A percentile compares a stretch with the other conserved stretches of the same genome.
These are phyloP conservation scores for Papilio machaon DNA, from an alignment of 1,140 invertebrate species.

Conservation along the genomic window DNA sequence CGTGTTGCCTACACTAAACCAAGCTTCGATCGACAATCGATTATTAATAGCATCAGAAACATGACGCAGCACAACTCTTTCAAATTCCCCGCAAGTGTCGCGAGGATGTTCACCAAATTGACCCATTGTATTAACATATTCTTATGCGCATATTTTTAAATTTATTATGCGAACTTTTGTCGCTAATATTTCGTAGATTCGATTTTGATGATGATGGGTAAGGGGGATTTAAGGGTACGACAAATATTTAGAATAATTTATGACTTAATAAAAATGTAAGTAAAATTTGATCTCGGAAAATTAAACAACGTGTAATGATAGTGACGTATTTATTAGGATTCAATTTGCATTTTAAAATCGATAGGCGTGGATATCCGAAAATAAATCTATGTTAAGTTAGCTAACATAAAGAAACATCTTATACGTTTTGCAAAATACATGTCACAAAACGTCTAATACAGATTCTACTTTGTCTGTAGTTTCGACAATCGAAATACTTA, in stretches of 20 bases:
- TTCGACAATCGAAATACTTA: too few species aligned
- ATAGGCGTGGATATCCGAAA: too few species aligned
- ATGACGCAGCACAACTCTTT: constrained; percentile 82
- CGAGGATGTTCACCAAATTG: constrained; percentile 77
- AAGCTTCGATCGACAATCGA: constrained; percentile 71
- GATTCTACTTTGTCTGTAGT: too few species aligned
- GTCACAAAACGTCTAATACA: too few species aligned
- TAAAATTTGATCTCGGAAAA: too few species aligned
- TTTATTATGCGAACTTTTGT: constrained; percentile 7
- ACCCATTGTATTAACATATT: constrained; percentile 83
- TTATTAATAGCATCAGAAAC: constrained; percentile 86
- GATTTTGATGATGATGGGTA: constrained; percentile 20
- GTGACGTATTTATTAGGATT: not conserved
- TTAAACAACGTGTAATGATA: too few species aligned
- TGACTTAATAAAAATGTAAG: too few species aligned
- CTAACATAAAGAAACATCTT: too few species aligned
- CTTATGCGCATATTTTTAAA: constrained; percentile 58
- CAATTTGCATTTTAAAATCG: too few species aligned
- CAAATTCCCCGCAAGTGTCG: constrained; percentile 82
- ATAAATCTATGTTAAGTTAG: too few species aligned
- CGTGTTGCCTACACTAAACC: constrained; percentile 32
- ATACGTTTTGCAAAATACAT: too few species aligned
- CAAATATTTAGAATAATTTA: not conserved
- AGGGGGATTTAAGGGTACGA: not conserved
- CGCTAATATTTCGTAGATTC: constrained; percentile 10